phyloP scores from a whole-genome alignment of 2,797 vertebrate genomes.

The Microctenopoma lineatum region DNA sequence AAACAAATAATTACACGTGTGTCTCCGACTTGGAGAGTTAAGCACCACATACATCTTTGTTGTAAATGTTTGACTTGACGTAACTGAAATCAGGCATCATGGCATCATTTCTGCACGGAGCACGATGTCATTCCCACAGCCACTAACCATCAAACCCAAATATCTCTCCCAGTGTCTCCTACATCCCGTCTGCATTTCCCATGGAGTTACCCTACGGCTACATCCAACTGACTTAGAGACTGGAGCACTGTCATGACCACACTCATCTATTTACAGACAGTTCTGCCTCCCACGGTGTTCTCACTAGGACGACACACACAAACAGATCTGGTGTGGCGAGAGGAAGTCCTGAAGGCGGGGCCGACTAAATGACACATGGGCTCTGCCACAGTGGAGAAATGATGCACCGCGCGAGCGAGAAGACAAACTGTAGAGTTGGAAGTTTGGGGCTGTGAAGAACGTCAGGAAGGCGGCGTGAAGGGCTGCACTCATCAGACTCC shows the following conservation, averaged over 20 bases:
- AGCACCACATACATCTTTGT: not conserved
- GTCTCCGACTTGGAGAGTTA: conserved; percentile 1
- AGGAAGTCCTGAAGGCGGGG: conserved; percentile 58
- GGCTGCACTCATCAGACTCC: conserved; percentile 40
- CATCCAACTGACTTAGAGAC: conserved; percentile 52
- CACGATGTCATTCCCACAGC: conserved; percentile 51
- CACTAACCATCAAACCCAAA: conserved; percentile 52
- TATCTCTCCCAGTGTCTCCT: conserved; percentile 49
- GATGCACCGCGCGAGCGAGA: conserved; percentile 31
- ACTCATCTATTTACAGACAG: conserved; percentile 66
- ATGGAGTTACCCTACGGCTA: conserved; percentile 47
- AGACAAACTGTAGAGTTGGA: conserved; percentile 38
- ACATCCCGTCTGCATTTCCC: conserved; percentile 48
- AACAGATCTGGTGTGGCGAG: conserved; percentile 56
- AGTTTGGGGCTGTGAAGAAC: conserved; percentile 55
- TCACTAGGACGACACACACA: conserved; percentile 57
- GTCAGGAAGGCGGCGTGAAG: conserved; percentile 29
- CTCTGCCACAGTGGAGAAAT: conserved; percentile 15
- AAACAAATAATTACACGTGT: too few relatives aligned
- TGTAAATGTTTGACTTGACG: not conserved
- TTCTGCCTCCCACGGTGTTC: conserved; percentile 67
- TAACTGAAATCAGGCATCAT: conserved; percentile 30
- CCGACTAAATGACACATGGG: conserved; percentile 58
- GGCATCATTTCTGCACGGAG: conserved; percentile 32
- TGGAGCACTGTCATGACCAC: conserved; percentile 43